Evolutionary conservation across 2,113 vertebrate genomes (phyloP).

Genomic region (Channa argus): DNA sequence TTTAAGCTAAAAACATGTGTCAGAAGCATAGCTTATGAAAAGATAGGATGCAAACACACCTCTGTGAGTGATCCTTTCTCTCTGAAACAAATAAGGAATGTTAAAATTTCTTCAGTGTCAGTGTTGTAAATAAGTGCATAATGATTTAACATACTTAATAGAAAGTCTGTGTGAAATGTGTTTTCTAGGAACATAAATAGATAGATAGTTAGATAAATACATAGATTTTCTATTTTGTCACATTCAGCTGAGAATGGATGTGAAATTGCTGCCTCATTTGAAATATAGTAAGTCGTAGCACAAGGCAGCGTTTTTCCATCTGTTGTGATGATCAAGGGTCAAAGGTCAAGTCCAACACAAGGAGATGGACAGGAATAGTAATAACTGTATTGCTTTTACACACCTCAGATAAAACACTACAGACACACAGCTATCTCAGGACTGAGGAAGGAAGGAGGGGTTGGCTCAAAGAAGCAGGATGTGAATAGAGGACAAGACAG

Average conservation of each 20-base stretch:
- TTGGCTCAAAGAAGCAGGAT: slow-evolving; percentile 36
- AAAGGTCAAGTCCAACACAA: slow-evolving; percentile 30
- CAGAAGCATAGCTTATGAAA: too few relatives aligned
- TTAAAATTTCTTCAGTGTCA: slow-evolving; percentile 15
- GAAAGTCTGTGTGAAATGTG: not conserved
- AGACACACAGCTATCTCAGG: slow-evolving; percentile 36
- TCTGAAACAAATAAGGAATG: slow-evolving; percentile 16
- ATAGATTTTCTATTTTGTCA: not conserved
- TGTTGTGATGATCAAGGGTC: slow-evolving; percentile 36
- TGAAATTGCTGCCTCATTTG: not conserved
- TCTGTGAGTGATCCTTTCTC: not conserved
- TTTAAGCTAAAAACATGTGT: too few relatives aligned
- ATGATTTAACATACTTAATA: slow-evolving; percentile 3
- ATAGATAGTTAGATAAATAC: not conserved
- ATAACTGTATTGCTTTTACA: slow-evolving; percentile 19
- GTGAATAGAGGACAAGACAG: slow-evolving; percentile 59
- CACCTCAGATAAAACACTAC: slow-evolving; percentile 7
- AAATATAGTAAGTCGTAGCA: not conserved
- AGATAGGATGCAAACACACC: too few relatives aligned
- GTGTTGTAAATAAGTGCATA: slow-evolving; percentile 34
- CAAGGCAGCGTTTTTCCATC: slow-evolving; percentile 46
- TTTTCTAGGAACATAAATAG: slow-evolving; percentile 1
- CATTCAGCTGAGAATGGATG: not conserved
- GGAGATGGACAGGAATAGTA: slow-evolving; percentile 41
- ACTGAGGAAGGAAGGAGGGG: slow-evolving; percentile 34